Conservation (phyloP, 2,888 invertebrate genomes). For the Cataglyphis albicans region DNA sequence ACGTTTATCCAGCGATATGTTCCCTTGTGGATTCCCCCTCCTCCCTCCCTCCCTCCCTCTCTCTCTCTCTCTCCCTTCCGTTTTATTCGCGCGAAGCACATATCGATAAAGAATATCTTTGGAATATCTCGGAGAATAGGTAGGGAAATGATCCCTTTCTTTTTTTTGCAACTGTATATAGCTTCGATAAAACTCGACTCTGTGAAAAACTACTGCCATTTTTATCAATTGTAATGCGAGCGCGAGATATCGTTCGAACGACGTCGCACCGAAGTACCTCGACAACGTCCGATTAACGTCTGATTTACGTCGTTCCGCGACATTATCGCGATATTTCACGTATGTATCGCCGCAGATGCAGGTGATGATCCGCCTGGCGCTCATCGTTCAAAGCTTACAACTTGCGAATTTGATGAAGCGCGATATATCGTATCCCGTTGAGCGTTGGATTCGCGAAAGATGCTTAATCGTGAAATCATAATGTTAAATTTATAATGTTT, state of each 20-base stretch:
- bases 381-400: conserved; percentile 23
- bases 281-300: conserved; percentile 9
- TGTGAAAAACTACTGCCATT: conserved; percentile 49
- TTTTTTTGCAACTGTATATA: conserved; percentile 16
- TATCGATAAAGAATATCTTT: conserved; percentile 22
- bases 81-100: conserved; percentile 17
- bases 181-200: conserved; percentile 54
- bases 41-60: no score
- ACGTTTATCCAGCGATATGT: conserved; percentile 53
- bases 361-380: conserved; percentile 12
- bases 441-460: not conserved
- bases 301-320: conserved; percentile 33
- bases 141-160: not conserved
- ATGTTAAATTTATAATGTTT: not conserved
- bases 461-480: not conserved
- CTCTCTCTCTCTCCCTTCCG: not conserved
- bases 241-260: conserved; percentile 12
- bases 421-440: not conserved
- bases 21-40: conserved; percentile 21
- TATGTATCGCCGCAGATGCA: not conserved
- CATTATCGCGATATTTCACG: conserved; percentile 9
- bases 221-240: conserved; percentile 42
- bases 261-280: not conserved
- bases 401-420: conserved; percentile 16
- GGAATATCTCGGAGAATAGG: conserved; percentile 15